A percentile compares a stretch with the other conserved stretches of the same genome.
Evolutionary conservation across 2,888 invertebrate genomes (phyloP).

Genomic region (Hybos culiciformis): DNA sequence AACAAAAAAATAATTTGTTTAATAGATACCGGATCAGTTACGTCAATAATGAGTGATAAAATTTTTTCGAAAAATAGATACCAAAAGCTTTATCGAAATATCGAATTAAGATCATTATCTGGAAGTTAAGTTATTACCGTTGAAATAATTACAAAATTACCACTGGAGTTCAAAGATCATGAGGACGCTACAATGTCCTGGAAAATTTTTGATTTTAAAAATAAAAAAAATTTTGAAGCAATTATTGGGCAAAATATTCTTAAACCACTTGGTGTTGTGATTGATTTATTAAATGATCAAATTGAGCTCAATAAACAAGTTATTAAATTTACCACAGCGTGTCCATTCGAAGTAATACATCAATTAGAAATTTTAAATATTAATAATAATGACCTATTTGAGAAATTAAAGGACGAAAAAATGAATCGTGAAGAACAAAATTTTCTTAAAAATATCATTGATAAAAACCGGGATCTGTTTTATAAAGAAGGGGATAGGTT

Average conservation of each 20-base stretch:
- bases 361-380: neutral
- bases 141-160: neutral
- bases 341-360: neutral
- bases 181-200: neutral
- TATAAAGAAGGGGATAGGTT: constrained; percentile 4
- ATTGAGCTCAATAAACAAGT: neutral
- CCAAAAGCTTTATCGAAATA: neutral
- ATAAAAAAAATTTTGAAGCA: neutral
- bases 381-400: neutral
- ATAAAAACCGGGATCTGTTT: constrained; percentile 4
- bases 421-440: constrained; percentile 7
- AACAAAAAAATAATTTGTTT: neutral
- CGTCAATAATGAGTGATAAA: neutral
- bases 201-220: neutral
- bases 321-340: neutral
- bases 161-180: neutral
- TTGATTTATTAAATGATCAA: neutral
- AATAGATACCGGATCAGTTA: neutral
- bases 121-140: neutral
- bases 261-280: neutral
- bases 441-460: neutral
- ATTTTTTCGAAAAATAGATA: neutral
- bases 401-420: constrained; percentile 5
- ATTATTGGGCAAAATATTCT: neutral
- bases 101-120: neutral